Percentiles rank a stretch among this genome's conserved stretches.
phyloP scores from a whole-genome alignment of 2,113 vertebrate genomes.

The Ahaetulla prasina region DNA sequence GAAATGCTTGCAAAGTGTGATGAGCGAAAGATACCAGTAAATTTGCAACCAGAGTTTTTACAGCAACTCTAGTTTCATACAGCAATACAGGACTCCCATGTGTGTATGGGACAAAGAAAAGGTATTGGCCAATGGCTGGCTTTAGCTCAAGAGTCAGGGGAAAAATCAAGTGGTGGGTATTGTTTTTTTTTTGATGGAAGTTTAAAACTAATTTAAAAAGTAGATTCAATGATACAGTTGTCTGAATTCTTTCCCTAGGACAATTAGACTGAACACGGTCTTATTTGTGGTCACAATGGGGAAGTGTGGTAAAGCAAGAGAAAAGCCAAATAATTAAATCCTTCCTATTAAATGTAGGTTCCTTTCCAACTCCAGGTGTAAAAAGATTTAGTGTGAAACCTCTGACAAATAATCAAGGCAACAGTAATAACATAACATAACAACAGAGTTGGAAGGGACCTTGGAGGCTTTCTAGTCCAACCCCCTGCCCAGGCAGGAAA shows the following conservation, averaged over 20 bases:
- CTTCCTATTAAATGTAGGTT: not conserved
- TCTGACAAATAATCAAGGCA: not conserved
- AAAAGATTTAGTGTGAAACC: not conserved
- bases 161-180: not conserved
- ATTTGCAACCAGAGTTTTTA: not conserved
- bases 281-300: not conserved
- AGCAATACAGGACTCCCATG: not conserved
- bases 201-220: not conserved
- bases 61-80: not conserved
- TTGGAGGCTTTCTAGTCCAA: too few relatives aligned
- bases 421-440: too few relatives aligned
- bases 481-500: too few relatives aligned
- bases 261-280: not conserved
- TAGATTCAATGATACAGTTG: not conserved
- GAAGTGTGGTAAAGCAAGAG: not conserved
- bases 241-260: not conserved
- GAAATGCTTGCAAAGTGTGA: not conserved
- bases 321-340: not conserved
- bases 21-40: not conserved
- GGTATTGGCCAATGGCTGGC: not conserved
- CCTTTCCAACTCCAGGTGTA: not conserved
- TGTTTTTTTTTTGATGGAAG: not conserved
- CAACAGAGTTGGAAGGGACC: too few relatives aligned
- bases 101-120: not conserved
- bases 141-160: not conserved